phyloP scores from a whole-genome alignment of 1,140 invertebrate genomes.

The Drosophila eugracilis region DNA sequence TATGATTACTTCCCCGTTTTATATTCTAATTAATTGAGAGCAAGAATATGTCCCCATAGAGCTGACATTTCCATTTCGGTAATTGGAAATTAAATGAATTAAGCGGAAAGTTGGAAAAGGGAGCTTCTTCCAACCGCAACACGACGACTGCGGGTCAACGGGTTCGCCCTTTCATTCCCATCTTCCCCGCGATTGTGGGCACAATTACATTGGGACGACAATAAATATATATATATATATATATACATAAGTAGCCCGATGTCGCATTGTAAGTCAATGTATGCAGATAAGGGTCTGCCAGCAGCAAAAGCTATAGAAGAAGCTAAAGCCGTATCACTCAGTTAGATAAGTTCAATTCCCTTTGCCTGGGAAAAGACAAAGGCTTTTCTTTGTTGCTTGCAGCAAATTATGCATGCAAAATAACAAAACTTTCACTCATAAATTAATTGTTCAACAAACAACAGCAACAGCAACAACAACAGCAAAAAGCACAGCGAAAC shows the following conservation, averaged over 20 bases:
- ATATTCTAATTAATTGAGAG: slow-evolving; percentile 68
- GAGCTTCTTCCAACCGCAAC: slow-evolving; percentile 39
- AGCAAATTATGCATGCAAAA: slow-evolving; percentile 77
- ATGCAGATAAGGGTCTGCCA: slow-evolving; percentile 67
- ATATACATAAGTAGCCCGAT: slow-evolving; percentile 22
- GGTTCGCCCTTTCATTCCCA: slow-evolving; percentile 23
- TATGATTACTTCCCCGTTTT: slow-evolving; percentile 12
- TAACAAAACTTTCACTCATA: slow-evolving; percentile 78
- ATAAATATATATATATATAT: slow-evolving; percentile 10
- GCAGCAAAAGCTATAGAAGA: slow-evolving; percentile 3
- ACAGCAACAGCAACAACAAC: neutral
- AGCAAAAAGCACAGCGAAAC: slow-evolving; percentile 16
- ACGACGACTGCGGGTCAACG: slow-evolving; percentile 69
- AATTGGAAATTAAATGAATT: slow-evolving; percentile 76
- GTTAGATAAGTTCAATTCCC: slow-evolving; percentile 67
- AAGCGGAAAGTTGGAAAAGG: slow-evolving; percentile 54
- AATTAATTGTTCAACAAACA: slow-evolving; percentile 67
- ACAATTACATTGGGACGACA: slow-evolving; percentile 63
- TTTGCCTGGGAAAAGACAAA: slow-evolving; percentile 40
- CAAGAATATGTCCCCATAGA: slow-evolving; percentile 5
- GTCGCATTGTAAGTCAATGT: slow-evolving; percentile 64
- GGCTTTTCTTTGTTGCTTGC: slow-evolving; percentile 35
- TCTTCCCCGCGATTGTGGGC: slow-evolving; percentile 49
- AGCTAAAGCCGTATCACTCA: slow-evolving; percentile 26
- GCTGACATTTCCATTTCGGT: slow-evolving; percentile 39